Conservation (phyloP, 2,797 vertebrate genomes). For the Aplochiton taeniatus region DNA sequence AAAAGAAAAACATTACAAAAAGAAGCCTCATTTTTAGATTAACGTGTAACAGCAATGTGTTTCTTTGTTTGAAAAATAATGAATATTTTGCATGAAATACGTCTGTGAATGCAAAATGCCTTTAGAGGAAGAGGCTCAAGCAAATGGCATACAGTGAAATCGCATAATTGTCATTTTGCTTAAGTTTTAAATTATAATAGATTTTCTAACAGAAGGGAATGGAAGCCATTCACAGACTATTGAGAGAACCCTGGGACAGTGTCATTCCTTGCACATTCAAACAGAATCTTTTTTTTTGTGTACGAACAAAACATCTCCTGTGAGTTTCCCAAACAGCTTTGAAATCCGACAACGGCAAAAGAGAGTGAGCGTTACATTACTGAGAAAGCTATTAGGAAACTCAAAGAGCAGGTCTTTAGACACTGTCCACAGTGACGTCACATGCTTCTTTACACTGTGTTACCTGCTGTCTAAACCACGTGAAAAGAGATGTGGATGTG, state of each 20-base stretch:
- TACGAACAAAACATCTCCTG: conserved; percentile 30
- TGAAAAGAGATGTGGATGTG: background rate
- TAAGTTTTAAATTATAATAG: conserved; percentile 20
- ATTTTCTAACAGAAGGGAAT: conserved; percentile 18
- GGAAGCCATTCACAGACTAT: conserved; percentile 2
- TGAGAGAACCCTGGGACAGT: background rate
- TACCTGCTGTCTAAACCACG: conserved; percentile 17
- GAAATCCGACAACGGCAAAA: too few relatives aligned
- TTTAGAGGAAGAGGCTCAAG: conserved; percentile 68
- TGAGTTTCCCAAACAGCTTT: conserved; percentile 18
- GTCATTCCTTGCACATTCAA: too few relatives aligned
- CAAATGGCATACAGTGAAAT: conserved; percentile 68
- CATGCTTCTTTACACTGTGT: conserved; percentile 1
- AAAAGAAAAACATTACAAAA: conserved; percentile 60
- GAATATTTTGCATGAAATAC: conserved; percentile 89
- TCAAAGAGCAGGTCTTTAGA: background rate
- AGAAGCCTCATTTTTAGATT: conserved; percentile 84
- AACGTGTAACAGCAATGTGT: conserved; percentile 84
- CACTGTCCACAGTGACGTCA: conserved; percentile 14
- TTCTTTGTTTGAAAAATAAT: conserved; percentile 78
- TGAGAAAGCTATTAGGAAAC: background rate
- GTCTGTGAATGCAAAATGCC: conserved; percentile 79
- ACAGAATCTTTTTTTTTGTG: too few relatives aligned
- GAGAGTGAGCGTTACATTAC: conserved; percentile 4
- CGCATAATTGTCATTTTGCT: conserved; percentile 45